A percentile compares a stretch with the other conserved stretches of the same genome.
Conservation (phyloP, 2,113 vertebrate species). For the Hippocampus guttulatus region DNA sequence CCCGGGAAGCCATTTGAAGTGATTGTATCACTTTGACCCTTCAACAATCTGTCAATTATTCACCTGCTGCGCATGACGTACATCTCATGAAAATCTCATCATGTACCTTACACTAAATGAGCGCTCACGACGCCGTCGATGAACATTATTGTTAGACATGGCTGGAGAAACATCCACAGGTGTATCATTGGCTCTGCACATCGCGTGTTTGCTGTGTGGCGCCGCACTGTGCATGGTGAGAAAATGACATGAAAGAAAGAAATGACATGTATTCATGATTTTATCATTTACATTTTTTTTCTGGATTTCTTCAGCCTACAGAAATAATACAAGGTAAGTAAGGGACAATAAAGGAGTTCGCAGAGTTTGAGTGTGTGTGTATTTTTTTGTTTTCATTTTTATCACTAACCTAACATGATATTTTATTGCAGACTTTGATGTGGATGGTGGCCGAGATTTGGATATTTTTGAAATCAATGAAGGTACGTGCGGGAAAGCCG, state of each 20-base stretch:
- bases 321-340: slow-evolving; percentile 51
- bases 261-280: neutral
- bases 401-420: neutral
- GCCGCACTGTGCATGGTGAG: slow-evolving; percentile 58
- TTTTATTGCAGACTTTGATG: slow-evolving; percentile 71
- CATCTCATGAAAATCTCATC: slow-evolving; percentile 7
- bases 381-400: neutral
- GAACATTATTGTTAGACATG: slow-evolving; percentile 26
- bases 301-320: slow-evolving; percentile 35
- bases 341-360: neutral
- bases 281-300: neutral
- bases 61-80: slow-evolving; percentile 10
- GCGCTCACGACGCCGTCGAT: neutral
- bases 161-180: slow-evolving; percentile 2
- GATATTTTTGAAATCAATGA: slow-evolving; percentile 93
- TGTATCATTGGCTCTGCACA: slow-evolving; percentile 15
- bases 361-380: neutral
- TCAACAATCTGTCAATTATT: slow-evolving; percentile 56
- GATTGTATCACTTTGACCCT: slow-evolving; percentile 27
- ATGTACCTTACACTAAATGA: neutral
- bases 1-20: neutral
- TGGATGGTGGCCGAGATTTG: slow-evolving; percentile 78
- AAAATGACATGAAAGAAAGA: neutral
- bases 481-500: slow-evolving; percentile 66
- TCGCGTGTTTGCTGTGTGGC: slow-evolving; percentile 36